Conservation (phyloP, 2,797 vertebrate genomes). For the Semotilus atromaculatus region DNA sequence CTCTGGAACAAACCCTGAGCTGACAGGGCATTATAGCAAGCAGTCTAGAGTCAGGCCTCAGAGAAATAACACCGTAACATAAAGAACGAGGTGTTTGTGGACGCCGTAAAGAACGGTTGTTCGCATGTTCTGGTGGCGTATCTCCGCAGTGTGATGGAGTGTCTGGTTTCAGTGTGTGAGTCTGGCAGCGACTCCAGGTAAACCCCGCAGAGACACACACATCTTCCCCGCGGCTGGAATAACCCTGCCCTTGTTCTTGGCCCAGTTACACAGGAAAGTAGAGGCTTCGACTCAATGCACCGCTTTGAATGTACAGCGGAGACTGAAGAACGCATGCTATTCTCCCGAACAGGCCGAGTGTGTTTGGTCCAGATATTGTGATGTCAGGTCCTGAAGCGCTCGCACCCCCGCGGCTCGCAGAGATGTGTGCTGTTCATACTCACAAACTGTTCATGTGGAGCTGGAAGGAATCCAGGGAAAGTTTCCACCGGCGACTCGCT, state of each 20-base stretch:
- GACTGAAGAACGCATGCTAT: constrained; percentile 38
- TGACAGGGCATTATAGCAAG: too few relatives aligned
- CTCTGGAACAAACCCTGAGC: too few relatives aligned
- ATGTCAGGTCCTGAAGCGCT: background rate
- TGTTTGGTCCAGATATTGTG: background rate
- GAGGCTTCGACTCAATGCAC: constrained; percentile 43
- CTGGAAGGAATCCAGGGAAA: constrained; percentile 39
- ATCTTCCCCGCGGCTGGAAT: constrained; percentile 42
- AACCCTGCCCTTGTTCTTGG: constrained; percentile 55
- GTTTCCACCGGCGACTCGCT: constrained; percentile 18
- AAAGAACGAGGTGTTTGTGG: background rate
- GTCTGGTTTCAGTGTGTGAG: background rate
- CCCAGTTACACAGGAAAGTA: constrained; percentile 44
- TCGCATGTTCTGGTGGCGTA: background rate
- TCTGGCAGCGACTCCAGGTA: constrained; percentile 45
- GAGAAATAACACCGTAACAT: too few relatives aligned
- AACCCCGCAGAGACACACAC: constrained; percentile 21
- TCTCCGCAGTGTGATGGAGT: background rate
- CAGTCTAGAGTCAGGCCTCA: background rate
- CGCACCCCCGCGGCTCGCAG: background rate
- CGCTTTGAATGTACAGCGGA: constrained; percentile 36
- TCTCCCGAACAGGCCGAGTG: constrained; percentile 1
- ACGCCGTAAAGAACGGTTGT: background rate
- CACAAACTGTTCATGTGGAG: constrained; percentile 17
- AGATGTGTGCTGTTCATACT: constrained; percentile 8